Base-by-base conservation (phyloP, 2,888 invertebrate genomes). In the Zhuqinia jingwanae region DNA sequence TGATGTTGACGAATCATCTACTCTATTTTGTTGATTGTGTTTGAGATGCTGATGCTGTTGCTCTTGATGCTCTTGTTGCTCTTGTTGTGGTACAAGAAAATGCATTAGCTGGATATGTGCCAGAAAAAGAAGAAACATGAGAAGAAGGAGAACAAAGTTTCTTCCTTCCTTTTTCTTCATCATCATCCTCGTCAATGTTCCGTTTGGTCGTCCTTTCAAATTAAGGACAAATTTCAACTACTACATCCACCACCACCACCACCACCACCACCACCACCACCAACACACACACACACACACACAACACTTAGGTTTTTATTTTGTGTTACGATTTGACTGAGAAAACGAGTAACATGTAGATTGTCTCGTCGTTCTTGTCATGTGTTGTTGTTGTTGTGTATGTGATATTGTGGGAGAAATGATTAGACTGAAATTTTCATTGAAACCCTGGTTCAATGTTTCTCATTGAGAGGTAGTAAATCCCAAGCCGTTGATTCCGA, bases 91-190 rank as follows among this genome's bases (percentile, higher is more conserved):
- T 36, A 36, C 36, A 6, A 6, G 36, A 6, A 36, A 8, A 36
- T 36, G 3, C 36, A 6, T 36, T 36, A 36, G 30, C 73, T 73
- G 73, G 75, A 75, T 30, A 53, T 53, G 75, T 75, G 75, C 75
- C 75, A 80, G 56, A 53, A 80, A 68, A 58, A 80, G 36, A 22
- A 56, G 30, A 47, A 70, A 68, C 42, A 70, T 70, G 50, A 77
- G 58, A 53, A 80, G 70, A 65, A 79, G 63, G 47, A 70, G 47
- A 79, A 65, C 78, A 47, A 65, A 63, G 75, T 75, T 75, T 53
- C 53, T 75, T 50, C 53, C 75, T 75, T 75, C 75, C 75, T 75
- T 75, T 70, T 53, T 53, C 53, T 75, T 75, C 30, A 53, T 56
- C 53, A 75, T 53, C 56, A 53, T 75, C 53, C 30, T 75, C 75